These are phyloP conservation scores for Mongoloraphidia duomilia DNA, from an alignment of 2,888 invertebrate genomes.

Conservation along the genomic window DNA sequence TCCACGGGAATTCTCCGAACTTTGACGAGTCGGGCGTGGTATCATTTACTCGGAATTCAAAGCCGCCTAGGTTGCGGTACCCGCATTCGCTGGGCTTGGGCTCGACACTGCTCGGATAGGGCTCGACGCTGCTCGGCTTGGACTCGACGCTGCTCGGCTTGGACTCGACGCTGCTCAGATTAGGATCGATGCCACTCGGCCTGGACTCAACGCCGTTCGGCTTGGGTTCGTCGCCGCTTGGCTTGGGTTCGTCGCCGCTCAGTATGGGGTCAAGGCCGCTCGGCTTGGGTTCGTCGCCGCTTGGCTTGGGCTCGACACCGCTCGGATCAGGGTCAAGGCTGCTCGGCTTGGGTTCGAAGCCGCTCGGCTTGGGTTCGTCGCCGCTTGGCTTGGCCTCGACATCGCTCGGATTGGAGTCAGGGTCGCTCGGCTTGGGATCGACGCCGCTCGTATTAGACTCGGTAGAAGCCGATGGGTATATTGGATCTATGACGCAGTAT, in stretches of 20 bases:
- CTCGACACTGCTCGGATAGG: not conserved
- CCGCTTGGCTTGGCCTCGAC: constrained; percentile 55
- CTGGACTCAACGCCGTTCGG: constrained; percentile 35
- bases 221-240: constrained; percentile 47
- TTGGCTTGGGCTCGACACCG: no score
- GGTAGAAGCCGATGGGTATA: constrained; percentile 21
- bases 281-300: constrained; percentile 44
- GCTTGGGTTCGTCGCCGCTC: constrained; percentile 56
- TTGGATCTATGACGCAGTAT: constrained; percentile 15
- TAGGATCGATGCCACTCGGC: no score
- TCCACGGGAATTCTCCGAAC: constrained; percentile 75
- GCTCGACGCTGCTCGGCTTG: no score
- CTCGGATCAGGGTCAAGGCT: not conserved
- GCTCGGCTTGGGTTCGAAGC: constrained; percentile 13
- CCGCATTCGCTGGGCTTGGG: constrained; percentile 39
- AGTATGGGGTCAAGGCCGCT: constrained; percentile 56
- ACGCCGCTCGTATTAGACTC: constrained; percentile 33
- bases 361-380: constrained; percentile 49
- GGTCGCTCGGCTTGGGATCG: constrained; percentile 40
- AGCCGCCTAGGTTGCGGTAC: constrained; percentile 53
- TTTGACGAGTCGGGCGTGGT: constrained; percentile 50
- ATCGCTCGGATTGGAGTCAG: constrained; percentile 59
- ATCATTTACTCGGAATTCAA: constrained; percentile 54
- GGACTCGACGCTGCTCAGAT: no score
- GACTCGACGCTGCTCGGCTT: no score